Evolutionary conservation across 2,797 vertebrate species (phyloP).

Genomic region (Acanthurus tractus): DNA sequence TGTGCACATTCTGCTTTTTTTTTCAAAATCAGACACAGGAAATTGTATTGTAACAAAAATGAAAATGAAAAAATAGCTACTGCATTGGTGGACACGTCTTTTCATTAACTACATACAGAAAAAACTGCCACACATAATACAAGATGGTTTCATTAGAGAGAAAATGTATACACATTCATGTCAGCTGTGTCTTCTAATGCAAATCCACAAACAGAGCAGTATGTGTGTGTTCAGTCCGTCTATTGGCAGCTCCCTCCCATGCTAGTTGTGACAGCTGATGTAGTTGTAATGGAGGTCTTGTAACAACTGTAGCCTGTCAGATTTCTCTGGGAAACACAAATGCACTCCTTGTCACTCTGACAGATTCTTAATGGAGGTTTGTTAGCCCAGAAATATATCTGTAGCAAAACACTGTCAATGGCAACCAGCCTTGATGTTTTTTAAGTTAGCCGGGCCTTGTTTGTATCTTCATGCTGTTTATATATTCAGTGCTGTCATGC

Average conservation of each 20-base stretch:
- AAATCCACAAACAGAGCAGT: constrained; percentile 18
- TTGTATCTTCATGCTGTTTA: constrained; percentile 53
- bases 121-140: not conserved
- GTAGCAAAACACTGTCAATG: constrained; percentile 49
- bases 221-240: constrained; percentile 14
- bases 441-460: constrained; percentile 45
- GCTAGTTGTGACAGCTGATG: constrained; percentile 65
- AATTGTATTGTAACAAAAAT: not conserved
- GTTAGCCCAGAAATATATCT: constrained; percentile 67
- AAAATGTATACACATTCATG: not conserved
- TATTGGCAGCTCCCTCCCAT: constrained; percentile 50
- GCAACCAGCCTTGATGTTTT: constrained; percentile 61
- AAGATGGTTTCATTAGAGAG: not conserved
- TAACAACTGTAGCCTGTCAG: constrained; percentile 77
- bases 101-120: constrained; percentile 1
- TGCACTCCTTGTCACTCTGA: constrained; percentile 78
- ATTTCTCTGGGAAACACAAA: constrained; percentile 80
- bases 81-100: not conserved
- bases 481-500: constrained; percentile 55
- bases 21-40: not conserved
- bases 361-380: constrained; percentile 74
- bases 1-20: not conserved
- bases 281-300: constrained; percentile 80
- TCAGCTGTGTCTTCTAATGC: constrained; percentile 12
- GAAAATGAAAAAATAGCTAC: not conserved